Percentiles rank a stretch among this genome's conserved stretches.
These are phyloP conservation scores for Parazoanthus darwini DNA, from an alignment of 92 coral and sea anemone genomes.

Conservation along the genomic window DNA sequence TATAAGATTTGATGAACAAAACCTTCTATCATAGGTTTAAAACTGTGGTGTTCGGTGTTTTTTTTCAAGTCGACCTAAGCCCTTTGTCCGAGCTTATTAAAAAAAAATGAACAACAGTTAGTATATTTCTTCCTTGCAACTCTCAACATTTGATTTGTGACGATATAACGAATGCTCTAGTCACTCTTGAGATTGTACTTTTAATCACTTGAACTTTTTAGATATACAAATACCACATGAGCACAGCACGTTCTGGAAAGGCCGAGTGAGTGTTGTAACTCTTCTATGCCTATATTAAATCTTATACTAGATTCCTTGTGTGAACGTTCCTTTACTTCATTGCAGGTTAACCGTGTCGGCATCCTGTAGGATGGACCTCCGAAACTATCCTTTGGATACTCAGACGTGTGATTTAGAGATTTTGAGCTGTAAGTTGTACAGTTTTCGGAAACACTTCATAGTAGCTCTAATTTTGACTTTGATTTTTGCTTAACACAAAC, in stretches of 20 bases:
- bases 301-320: too few relatives aligned
- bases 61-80: background rate
- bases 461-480: background rate
- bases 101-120: background rate
- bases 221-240: background rate
- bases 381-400: slow-evolving; percentile 86
- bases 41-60: background rate
- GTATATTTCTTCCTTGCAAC: too few relatives aligned
- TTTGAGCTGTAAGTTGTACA: slow-evolving; percentile 86
- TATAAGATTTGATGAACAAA: too few relatives aligned
- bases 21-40: background rate
- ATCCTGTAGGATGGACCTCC: slow-evolving; percentile 88
- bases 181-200: too few relatives aligned
- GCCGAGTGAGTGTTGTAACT: background rate
- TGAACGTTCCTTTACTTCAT: background rate
- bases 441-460: background rate
- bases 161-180: too few relatives aligned
- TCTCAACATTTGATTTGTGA: too few relatives aligned
- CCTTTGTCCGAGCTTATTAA: background rate
- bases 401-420: slow-evolving; percentile 90
- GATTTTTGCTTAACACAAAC: too few relatives aligned
- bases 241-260: background rate
- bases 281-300: background rate
- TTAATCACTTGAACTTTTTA: too few relatives aligned
- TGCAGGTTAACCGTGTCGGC: slow-evolving; percentile 84